These are phyloP conservation scores for Oegoconia quadripuncta DNA, from an alignment of 2,888 invertebrate species.

Conservation along the genomic window DNA sequence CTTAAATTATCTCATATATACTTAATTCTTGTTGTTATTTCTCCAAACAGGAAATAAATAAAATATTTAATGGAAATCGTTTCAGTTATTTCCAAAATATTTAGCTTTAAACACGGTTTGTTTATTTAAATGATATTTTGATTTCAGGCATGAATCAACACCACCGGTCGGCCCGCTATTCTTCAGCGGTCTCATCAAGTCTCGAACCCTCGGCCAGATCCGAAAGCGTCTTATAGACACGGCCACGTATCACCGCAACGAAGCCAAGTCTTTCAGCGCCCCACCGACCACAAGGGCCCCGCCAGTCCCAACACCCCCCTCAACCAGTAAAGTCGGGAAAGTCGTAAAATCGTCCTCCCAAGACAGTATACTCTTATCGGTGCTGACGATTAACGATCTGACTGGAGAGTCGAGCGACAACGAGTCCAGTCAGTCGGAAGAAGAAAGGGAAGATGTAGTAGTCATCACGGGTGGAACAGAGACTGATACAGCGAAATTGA, in stretches of 20 bases:
- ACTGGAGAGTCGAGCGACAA: constrained; percentile 38
- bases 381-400: constrained; percentile 46
- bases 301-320: constrained; percentile 3
- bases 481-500: constrained; percentile 32
- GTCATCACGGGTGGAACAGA: constrained; percentile 20
- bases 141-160: constrained; percentile 35
- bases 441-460: constrained; percentile 17
- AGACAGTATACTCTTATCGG: constrained; percentile 35
- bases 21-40: no score
- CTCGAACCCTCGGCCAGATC: constrained; percentile 49
- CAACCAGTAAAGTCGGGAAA: constrained; percentile 1
- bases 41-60: no score
- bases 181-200: constrained; percentile 66
- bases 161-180: constrained; percentile 62
- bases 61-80: no score
- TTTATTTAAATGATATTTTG: no score
- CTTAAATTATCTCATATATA: no score
- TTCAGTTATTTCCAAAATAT: no score
- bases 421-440: constrained; percentile 29
- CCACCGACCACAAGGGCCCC: no score
- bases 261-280: constrained; percentile 27
- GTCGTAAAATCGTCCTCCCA: constrained; percentile 20
- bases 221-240: constrained; percentile 54
- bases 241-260: constrained; percentile 44
- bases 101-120: no score